Conservation (phyloP, 2,113 vertebrate genomes). For the Ranitomeya imitator region DNA sequence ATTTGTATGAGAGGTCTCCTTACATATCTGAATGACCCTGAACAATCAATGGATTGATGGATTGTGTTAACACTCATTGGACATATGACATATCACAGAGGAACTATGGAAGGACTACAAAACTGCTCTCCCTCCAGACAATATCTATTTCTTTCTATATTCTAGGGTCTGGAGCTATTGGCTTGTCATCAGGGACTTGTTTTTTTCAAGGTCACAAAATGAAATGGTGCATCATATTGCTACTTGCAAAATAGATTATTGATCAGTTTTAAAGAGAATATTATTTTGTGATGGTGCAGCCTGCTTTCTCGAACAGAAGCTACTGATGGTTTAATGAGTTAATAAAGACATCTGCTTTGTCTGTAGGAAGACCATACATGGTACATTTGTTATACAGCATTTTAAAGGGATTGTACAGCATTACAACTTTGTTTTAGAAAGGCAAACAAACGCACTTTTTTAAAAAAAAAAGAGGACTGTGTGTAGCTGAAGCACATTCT, state of each 20-base stretch:
- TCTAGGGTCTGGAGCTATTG: conserved; percentile 74
- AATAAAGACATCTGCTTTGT: background rate
- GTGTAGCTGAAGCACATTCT: too few relatives aligned
- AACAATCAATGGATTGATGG: conserved; percentile 77
- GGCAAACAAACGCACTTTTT: too few relatives aligned
- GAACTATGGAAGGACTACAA: conserved; percentile 74
- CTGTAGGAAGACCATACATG: background rate
- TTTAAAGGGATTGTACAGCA: too few relatives aligned
- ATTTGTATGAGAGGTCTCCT: conserved; percentile 64
- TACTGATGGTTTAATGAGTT: background rate
- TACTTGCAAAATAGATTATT: conserved; percentile 26
- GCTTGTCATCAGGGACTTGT: conserved; percentile 67
- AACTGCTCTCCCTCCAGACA: conserved; percentile 73
- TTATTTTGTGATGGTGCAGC: background rate
- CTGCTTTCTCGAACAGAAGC: background rate
- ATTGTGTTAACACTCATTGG: conserved; percentile 74
- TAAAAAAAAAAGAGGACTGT: too few relatives aligned
- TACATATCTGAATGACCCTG: conserved; percentile 67
- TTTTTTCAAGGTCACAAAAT: conserved; percentile 73
- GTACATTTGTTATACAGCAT: background rate
- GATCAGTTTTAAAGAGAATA: conserved; percentile 7
- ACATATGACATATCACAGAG: conserved; percentile 73
- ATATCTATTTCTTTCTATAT: conserved; percentile 72
- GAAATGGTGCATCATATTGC: conserved; percentile 38
- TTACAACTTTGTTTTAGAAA: too few relatives aligned